Percentiles rank a stretch among this genome's conserved stretches.
Conservation (phyloP, 2,888 invertebrate species). For the Microctonus aethiopoides region DNA sequence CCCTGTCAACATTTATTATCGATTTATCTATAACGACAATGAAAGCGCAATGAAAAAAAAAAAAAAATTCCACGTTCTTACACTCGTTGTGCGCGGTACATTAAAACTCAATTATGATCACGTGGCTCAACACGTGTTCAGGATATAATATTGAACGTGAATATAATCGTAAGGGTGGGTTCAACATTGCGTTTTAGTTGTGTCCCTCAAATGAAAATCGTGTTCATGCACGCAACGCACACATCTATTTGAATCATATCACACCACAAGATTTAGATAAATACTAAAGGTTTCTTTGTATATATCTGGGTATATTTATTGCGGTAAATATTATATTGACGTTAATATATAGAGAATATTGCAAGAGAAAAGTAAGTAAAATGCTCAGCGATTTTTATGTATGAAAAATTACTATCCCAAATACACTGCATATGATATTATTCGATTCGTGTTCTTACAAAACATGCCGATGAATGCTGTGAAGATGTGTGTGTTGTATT, state of each 20-base stretch:
- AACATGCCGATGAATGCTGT: background rate
- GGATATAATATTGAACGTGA: conserved; percentile 24
- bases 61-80: background rate
- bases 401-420: no score
- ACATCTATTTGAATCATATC: background rate
- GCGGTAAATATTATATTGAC: background rate
- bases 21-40: background rate
- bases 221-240: background rate
- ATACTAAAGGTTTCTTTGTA: background rate
- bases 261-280: background rate
- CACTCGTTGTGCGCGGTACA: conserved; percentile 31
- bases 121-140: conserved; percentile 42
- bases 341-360: background rate
- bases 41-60: background rate
- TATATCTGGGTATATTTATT: background rate
- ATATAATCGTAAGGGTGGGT: conserved; percentile 4
- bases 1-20: background rate
- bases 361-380: background rate
- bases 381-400: background rate
- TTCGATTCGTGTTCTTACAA: no score
- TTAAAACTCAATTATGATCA: conserved; percentile 45
- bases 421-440: no score
- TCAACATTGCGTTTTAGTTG: background rate
- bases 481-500: background rate
- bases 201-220: background rate